Base-by-base conservation (phyloP, 2,113 vertebrate genomes). In the Tupaia tana region DNA sequence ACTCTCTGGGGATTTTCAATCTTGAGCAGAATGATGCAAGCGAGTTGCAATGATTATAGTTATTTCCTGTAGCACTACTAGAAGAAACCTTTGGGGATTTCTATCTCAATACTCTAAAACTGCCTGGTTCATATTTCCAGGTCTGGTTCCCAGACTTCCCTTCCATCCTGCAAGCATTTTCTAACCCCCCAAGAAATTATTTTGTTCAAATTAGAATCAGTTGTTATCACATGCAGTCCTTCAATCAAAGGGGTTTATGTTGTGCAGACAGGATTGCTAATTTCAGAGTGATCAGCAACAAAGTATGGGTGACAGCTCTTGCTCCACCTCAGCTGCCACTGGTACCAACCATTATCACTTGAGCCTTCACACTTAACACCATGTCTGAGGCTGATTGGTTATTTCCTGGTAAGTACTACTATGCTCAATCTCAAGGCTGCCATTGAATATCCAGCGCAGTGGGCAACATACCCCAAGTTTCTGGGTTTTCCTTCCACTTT, bases 1-100 rank as follows among this genome's bases (percentile, higher is more conserved):
- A 34, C 19, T 78, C 54, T 91, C 85, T 84, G 84, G 80, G 43
- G 34, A 86, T 58, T 90, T 73, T 87, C 29, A 64, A 58, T 82
- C 54, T 66, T 59, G 13, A 82, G 61, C 58, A 93, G 63, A 90
- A 96, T 80, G 43, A 95, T 67, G 64, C 52, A 92, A 95, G 74
- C 63, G 69, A 94, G 29, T 85, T 92, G 73, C 31, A 92, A 94
- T 74, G 12, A 86, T n/a, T 4, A 6, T 70, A 34, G n/a, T 87
- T 59, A 89, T 90, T 90, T 78, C 84, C 58, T 82, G 85, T 31
- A 78, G 74, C 58, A 87, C 14, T 66, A 24, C 9, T 86, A 66
- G 13, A 86, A 82, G 56, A 93, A 18, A 83, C 0, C 66, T 59
- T n/a, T 14, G 24, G n/a, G 43, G n/a, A 85, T 92, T 89, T 75